Percentiles rank a stretch among this genome's conserved stretches.
Conservation (phyloP, 2,797 vertebrate species). For the Yasuhikotakia modesta region DNA sequence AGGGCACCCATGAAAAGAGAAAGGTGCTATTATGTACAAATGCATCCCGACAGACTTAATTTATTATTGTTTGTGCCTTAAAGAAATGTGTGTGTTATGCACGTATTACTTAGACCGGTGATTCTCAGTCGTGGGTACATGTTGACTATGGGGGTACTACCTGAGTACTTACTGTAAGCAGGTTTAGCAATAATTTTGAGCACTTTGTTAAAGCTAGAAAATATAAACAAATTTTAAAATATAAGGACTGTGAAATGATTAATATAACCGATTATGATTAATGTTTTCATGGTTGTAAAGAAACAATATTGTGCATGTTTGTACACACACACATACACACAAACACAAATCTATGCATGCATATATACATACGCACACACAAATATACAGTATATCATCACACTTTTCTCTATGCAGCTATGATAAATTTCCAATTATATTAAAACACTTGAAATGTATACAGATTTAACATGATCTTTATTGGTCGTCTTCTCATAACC, state of each 20-base stretch:
- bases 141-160: neutral
- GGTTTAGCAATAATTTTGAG: neutral
- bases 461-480: neutral
- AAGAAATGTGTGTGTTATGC: neutral
- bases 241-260: neutral
- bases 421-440: too few relatives aligned
- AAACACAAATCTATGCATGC: too few relatives aligned
- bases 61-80: conserved; percentile 4
- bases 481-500: neutral
- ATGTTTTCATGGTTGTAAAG: too few relatives aligned
- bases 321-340: too few relatives aligned
- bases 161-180: neutral
- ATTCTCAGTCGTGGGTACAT: neutral
- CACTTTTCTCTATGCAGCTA: too few relatives aligned
- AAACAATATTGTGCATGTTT: too few relatives aligned
- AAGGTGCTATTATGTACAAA: conserved; percentile 40
- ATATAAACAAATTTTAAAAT: neutral
- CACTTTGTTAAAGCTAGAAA: neutral
- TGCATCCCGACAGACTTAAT: conserved; percentile 18
- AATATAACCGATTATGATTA: too few relatives aligned
- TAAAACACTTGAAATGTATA: too few relatives aligned
- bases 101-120: conserved; percentile 9
- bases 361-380: neutral
- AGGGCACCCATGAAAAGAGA: conserved; percentile 39
- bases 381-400: neutral